Conservation (phyloP, 2,797 vertebrate genomes). For the Antrozous pallidus region DNA sequence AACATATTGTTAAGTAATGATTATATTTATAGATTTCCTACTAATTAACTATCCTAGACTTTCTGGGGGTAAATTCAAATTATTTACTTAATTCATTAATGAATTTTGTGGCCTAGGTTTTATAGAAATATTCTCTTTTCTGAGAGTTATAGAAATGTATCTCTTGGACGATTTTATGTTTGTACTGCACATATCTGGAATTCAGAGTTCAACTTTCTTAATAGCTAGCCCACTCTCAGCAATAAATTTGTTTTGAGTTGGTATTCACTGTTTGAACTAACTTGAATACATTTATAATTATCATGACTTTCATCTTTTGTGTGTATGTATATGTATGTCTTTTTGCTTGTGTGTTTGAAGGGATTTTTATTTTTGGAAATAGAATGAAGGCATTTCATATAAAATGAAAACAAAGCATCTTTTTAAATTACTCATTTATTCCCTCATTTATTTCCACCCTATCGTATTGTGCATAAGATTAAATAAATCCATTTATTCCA, state of each 20-base stretch:
- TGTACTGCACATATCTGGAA: not conserved
- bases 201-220: not conserved
- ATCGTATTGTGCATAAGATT: not conserved
- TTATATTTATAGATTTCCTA: not conserved
- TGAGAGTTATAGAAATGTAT: not conserved
- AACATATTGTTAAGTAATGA: not conserved
- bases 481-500: conserved; percentile 50
- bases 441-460: conserved; percentile 49
- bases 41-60: not conserved
- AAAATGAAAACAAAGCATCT: conserved; percentile 49
- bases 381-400: conserved; percentile 20
- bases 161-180: not conserved
- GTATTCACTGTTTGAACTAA: not conserved
- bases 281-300: not conserved
- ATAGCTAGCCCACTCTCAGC: not conserved
- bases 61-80: not conserved
- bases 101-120: not conserved
- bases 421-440: conserved; percentile 62
- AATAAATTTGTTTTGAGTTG: not conserved
- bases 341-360: not conserved
- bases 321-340: not conserved
- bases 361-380: not conserved
- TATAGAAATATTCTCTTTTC: not conserved
- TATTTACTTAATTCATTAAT: not conserved
- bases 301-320: not conserved